Evolutionary conservation across 2,888 invertebrate genomes (phyloP).

Genomic region (Neoitamus cyanurus): DNA sequence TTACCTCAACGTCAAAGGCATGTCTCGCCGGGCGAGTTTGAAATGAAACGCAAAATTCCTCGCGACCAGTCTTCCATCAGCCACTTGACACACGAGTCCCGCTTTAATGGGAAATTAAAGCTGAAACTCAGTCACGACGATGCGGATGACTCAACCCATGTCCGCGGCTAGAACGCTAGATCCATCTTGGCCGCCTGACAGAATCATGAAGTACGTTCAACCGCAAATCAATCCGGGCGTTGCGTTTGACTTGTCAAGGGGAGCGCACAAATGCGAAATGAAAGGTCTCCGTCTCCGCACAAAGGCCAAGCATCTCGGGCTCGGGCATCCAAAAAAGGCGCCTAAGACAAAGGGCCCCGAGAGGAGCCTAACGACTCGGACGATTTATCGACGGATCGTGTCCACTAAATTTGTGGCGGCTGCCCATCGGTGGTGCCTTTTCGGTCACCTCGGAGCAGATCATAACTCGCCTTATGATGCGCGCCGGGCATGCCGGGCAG

Average conservation of each 20-base stretch:
- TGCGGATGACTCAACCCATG: background rate
- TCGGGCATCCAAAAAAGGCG: slow-evolving; percentile 22
- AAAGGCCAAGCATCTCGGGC: background rate
- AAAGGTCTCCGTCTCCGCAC: slow-evolving; percentile 15
- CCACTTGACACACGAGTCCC: slow-evolving; percentile 12
- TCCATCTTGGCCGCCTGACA: slow-evolving; percentile 7
- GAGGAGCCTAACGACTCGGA: background rate
- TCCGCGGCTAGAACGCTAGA: background rate
- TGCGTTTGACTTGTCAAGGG: background rate
- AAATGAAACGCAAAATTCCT: background rate
- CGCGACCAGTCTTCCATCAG: slow-evolving; percentile 18
- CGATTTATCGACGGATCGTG: slow-evolving; percentile 20
- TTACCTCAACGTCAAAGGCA: slow-evolving; percentile 4
- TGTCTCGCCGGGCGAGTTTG: background rate
- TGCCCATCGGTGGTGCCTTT: background rate
- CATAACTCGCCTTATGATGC: slow-evolving; percentile 28
- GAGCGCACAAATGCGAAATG: slow-evolving; percentile 2
- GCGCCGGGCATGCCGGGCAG: background rate
- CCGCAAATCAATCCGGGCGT: slow-evolving; percentile 31
- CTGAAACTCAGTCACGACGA: slow-evolving; percentile 13
- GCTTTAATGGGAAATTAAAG: background rate
- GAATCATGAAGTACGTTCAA: background rate
- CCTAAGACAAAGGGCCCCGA: background rate
- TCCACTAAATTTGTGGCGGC: slow-evolving; percentile 2
- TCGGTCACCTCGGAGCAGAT: slow-evolving; percentile 2